Evolutionary conservation across 2,113 vertebrate species (phyloP).

Genomic region (Ammospiza caudacuta): DNA sequence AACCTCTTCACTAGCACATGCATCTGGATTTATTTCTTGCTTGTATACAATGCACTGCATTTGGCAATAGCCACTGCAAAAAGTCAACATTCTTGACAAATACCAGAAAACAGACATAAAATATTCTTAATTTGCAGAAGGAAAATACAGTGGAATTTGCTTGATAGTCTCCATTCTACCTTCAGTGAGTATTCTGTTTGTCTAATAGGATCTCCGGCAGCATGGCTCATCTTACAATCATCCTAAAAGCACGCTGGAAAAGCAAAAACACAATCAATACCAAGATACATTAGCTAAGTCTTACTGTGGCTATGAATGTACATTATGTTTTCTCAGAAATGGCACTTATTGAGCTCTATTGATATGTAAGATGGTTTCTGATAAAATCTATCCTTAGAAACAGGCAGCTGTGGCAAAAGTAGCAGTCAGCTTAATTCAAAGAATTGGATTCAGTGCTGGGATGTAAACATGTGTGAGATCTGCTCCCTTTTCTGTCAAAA

Average conservation of each 20-base stretch:
- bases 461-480: background rate
- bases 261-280: constrained; percentile 32
- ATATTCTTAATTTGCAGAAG: background rate
- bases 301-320: constrained; percentile 9
- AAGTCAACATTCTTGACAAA: background rate
- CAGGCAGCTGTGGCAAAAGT: background rate
- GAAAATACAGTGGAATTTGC: background rate
- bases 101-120: background rate
- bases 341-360: constrained; percentile 73
- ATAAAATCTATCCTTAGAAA: constrained; percentile 8
- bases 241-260: background rate
- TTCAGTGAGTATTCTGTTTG: background rate
- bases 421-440: background rate
- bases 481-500: background rate
- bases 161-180: background rate
- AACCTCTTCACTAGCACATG: constrained; percentile 30
- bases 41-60: background rate
- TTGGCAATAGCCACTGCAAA: background rate
- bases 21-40: constrained; percentile 33
- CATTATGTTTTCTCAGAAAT: constrained; percentile 71
- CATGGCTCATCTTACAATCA: constrained; percentile 23
- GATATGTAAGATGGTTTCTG: constrained; percentile 57
- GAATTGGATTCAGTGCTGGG: background rate
- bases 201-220: background rate
- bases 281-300: constrained; percentile 48